Base-by-base conservation (phyloP, 37 sponge, comb jelly and placozoan species). In the Diacarnus erythraeanus region DNA sequence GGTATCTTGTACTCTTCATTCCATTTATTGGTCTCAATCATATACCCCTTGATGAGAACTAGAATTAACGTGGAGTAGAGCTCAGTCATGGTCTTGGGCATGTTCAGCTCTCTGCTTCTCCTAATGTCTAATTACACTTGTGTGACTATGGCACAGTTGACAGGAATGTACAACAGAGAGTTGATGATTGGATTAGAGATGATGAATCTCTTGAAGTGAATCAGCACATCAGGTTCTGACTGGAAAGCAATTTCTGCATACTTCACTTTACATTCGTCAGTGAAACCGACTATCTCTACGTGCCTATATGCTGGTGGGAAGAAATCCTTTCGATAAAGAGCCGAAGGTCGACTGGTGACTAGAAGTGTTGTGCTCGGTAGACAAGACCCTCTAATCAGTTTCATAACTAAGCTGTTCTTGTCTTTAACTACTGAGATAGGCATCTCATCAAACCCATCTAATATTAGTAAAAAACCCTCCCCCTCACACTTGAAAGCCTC, bases 381-480 rank as follows among this genome's bases (percentile, higher is more conserved):
- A 27, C 26, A 42, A 0, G 2, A 2, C 22, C 83, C 83, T 25
- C n/a, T 15, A 1, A 82, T 63, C 1, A 82, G 33, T 35, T 37
- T n/a, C 31, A 42, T 42, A 25, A 74, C 23, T 12, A 82, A 47
- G 10, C 51, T 6, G 6, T 47, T 12, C 12, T 47, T 12, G 12
- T 47, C 51, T 15, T 47, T 6, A 6, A 47, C 51, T 12, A 47
- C 51, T 15, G 51, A 47, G n/a, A n/a, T n/a, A 47, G 51, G 51
- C 51, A 82, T 38, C 36, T 82, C 83, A 36, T 82, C 83, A 59
- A 74, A 74, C 35, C 83, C 83, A 43, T 82, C 83, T 18, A 82
- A 54, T n/a, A 82, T 64, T 2, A 82, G 38, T 33, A 82, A 44
- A 4, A 72, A 18, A 29, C 56, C 56, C 20, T 58, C 31, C 30